Percentiles rank a stretch among this genome's conserved stretches.
phyloP scores from a whole-genome alignment of 2,113 vertebrate species.

The Catagonus wagneri region DNA sequence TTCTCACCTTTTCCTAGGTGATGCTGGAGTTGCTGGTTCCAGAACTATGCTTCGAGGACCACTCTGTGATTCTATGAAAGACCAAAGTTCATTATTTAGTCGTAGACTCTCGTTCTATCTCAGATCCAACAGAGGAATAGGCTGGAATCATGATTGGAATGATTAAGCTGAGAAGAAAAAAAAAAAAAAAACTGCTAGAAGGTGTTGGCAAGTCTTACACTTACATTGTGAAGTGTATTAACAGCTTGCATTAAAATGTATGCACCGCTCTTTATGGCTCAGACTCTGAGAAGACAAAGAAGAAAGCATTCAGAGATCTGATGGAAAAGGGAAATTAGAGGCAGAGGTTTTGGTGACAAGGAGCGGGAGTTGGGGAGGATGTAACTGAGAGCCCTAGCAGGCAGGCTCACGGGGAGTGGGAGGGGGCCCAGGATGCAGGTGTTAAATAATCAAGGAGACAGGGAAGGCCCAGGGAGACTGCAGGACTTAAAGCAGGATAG shows the following conservation, averaged over 20 bases:
- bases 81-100: no score
- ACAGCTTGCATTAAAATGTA: background rate
- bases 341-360: background rate
- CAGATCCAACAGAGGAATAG: background rate
- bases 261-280: background rate
- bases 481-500: background rate
- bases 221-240: background rate
- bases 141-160: background rate
- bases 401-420: accelerated
- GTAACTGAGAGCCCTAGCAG: background rate
- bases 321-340: background rate
- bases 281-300: background rate
- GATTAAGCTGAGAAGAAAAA: background rate
- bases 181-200: background rate
- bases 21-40: no score
- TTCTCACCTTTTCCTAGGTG: background rate
- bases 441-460: background rate
- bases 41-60: background rate
- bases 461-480: no score
- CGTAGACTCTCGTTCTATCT: background rate
- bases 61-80: accelerated
- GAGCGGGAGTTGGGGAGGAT: background rate
- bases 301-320: background rate
- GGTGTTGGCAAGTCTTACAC: background rate
- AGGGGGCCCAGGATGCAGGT: accelerated